Base-by-base conservation (phyloP, 1,140 invertebrate genomes). In the Coenobita brevimanus region DNA sequence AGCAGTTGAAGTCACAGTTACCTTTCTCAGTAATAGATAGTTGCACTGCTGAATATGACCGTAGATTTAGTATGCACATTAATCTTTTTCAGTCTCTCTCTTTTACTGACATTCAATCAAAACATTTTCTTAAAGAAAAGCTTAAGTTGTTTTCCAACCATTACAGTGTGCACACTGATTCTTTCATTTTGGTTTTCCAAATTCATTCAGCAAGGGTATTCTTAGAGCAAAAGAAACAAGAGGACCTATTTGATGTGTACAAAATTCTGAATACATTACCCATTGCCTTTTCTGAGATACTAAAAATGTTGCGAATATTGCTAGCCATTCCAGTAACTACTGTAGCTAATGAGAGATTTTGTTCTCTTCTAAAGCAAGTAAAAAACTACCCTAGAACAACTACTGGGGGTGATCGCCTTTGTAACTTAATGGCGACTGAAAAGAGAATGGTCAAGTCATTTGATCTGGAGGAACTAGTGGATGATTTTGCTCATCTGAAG, bases 231-330 rank as follows among this genome's bases (percentile, higher is more conserved):
- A 78, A 15, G 2, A 78, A 43, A 46, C 75, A 78, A n/a, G 41
- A 78, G 41, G 75, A 78, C 75, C 38, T 43, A 78, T 46, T 46
- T 78, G 75, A 78, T 78, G 75, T 78, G 27, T 0, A 54, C 46
- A 79, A 57, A 54, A 79, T 27, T 54, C 76, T 79, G 76, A 79
- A 79, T 24, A 79, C 76, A 79, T 79, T 79, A 60, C 76, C 76
- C 46, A 54, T 57, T 60, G 46, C 46, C 43, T 79, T 79, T 79
- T 79, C 76, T 54, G 50, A 79, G 76, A 79, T 79, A 79, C 36
- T 79, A 54, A 79, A 46, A 30, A 57, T 79, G n/a, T 54, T 79
- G 46, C 50, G 24, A 79, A 79, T 57, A 79, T 54, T 79, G 76
- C 50, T 79, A 79, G 46, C 76, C 76, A 79, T 79, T 54, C 76